Evolutionary conservation across 1,140 invertebrate genomes (phyloP), one percentile per base, ranked within the genome.

Genomic region (Hylaeus volcanicus): DNA sequence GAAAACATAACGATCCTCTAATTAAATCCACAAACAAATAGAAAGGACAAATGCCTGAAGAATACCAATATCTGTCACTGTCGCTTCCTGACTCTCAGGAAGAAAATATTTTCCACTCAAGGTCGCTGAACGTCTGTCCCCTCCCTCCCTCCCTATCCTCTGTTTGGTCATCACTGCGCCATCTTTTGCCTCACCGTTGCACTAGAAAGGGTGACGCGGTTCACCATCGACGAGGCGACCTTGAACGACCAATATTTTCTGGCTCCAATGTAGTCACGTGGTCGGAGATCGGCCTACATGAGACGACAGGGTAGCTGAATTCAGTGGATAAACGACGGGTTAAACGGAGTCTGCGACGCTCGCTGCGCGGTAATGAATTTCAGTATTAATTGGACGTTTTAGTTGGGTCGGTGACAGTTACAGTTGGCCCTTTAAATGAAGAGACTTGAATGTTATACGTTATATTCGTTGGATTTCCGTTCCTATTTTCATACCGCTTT

Each of bases 311-410:
- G 51, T 9, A 51, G 65, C 65, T 68, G 2, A 45, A 45, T 68
- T 68, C 65, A 51, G 45, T 26, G 65, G 65, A 68, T 68, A 68
- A 68, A 68, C 65, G 65, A 68, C 43, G 65, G 65, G 45, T 68
- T 68, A 68, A 26, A 41, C n/a, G 65, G 65, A 68, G 65, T 68
- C 65, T 68, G 65, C 65, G 65, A 68, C 65, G 65, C 45, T 68
- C 65, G 65, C 51, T 68, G 45, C 65, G 65, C 65, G 65, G 65
- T 68, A 68, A 68, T 68, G 65, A 68, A 68, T 45, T 68, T 68
- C 15, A 37, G 65, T 68, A 68, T 68, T 68, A 68, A 68, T 68
- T 68, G 65, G 65, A 68, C 65, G 65, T 66, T 66, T 66, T 51
- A 66, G 65, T 51, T 26, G 65, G 65, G 65, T 37, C 65, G 43